These are phyloP conservation scores for Pachymerium ferrugineum DNA, from an alignment of 2,888 invertebrate species.

Conservation along the genomic window DNA sequence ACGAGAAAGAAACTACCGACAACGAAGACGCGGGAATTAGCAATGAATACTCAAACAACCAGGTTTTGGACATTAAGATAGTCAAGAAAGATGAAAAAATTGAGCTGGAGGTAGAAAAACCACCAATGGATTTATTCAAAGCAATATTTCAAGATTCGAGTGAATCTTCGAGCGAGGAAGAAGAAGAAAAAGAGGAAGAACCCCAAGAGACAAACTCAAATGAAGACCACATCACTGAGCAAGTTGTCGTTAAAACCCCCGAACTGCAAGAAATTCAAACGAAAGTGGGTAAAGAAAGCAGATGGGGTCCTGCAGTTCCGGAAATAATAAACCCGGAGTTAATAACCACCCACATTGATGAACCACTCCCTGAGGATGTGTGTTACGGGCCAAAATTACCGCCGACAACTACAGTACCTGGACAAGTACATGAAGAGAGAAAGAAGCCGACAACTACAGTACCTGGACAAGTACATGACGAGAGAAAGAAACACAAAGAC, in stretches of 20 bases:
- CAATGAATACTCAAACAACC: too few species aligned
- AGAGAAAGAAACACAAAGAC: neutral
- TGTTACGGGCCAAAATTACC: neutral
- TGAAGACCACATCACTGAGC: too few species aligned
- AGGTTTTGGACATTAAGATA: too few species aligned
- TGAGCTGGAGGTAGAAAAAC: constrained; percentile 46
- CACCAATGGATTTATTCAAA: constrained; percentile 73
- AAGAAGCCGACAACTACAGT: neutral
- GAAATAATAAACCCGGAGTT: too few species aligned
- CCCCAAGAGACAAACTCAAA: too few species aligned
- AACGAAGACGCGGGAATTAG: neutral
- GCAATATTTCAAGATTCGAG: constrained; percentile 78
- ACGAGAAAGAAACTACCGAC: neutral
- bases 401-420: neutral
- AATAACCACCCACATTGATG: too few species aligned
- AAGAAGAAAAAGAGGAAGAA: neutral
- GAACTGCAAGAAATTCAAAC: too few species aligned
- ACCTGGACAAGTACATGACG: neutral
- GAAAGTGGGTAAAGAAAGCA: neutral
- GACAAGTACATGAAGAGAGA: neutral
- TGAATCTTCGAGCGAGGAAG: constrained; percentile 53
- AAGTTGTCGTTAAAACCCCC: too few species aligned
- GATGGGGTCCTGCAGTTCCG: constrained; percentile 13
- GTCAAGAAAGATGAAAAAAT: neutral
- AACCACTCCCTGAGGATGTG: too few species aligned